Evolutionary conservation across 2,797 vertebrate species (phyloP).

Genomic region (Rhinoraja longicauda): DNA sequence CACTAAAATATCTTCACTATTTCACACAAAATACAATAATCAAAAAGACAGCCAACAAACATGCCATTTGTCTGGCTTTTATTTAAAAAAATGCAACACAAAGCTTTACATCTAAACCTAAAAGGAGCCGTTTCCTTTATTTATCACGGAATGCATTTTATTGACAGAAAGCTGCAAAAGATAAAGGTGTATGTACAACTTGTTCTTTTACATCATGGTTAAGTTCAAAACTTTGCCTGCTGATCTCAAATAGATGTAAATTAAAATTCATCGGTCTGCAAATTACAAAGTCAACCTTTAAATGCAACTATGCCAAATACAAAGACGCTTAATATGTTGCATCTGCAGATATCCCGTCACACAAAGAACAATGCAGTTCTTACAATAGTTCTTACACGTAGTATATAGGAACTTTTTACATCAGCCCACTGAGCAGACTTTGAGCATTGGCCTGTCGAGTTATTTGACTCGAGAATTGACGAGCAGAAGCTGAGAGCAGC

Average conservation of each 20-base stretch:
- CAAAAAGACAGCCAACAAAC: constrained; percentile 4
- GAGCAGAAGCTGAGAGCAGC: not conserved
- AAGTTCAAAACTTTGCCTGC: constrained; percentile 35
- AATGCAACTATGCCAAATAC: constrained; percentile 14
- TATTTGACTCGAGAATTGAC: not conserved
- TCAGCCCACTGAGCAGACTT: constrained; percentile 36
- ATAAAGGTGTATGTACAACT: constrained; percentile 35
- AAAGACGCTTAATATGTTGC: not conserved
- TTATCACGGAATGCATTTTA: constrained; percentile 70
- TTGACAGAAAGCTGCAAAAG: constrained; percentile 70
- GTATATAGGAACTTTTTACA: constrained; percentile 13
- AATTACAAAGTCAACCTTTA: constrained; percentile 33
- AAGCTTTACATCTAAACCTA: constrained; percentile 36
- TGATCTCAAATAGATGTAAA: constrained; percentile 38
- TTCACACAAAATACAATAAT: constrained; percentile 4
- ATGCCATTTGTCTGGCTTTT: constrained; percentile 4
- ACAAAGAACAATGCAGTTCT: constrained; percentile 33
- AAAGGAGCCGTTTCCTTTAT: constrained; percentile 35
- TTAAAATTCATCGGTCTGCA: constrained; percentile 36
- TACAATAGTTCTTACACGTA: constrained; percentile 29
- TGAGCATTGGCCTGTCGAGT: not conserved
- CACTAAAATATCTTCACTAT: constrained; percentile 22
- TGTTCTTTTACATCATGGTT: constrained; percentile 39
- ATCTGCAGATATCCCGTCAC: constrained; percentile 10
- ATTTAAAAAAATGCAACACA: constrained; percentile 21